Evolutionary conservation across 2,113 vertebrate species (phyloP).

Genomic region (Balaeniceps rex): DNA sequence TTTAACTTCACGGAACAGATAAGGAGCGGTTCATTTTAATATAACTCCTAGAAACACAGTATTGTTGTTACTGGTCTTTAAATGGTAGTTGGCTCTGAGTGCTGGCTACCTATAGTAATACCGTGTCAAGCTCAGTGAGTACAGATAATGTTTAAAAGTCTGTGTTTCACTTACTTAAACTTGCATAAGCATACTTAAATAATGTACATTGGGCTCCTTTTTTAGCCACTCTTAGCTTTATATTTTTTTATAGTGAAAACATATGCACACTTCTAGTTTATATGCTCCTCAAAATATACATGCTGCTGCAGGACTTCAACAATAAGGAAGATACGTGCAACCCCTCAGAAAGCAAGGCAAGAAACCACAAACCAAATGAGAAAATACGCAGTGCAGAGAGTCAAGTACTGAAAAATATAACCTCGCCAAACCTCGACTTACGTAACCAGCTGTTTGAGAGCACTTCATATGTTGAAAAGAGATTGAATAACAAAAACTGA

Average conservation of each 20-base stretch:
- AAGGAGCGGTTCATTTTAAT: not conserved
- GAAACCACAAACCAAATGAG: not conserved
- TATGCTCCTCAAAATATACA: not conserved
- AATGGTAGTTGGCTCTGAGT: not conserved
- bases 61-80: not conserved
- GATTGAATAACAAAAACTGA: not conserved
- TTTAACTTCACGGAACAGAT: not conserved
- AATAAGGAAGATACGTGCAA: not conserved
- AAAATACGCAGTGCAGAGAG: not conserved
- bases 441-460: not conserved
- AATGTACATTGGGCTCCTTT: not conserved
- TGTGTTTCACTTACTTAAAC: not conserved
- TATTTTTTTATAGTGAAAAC: not conserved
- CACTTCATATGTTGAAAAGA: not conserved
- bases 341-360: not conserved
- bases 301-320: not conserved
- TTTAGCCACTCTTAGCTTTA: not conserved
- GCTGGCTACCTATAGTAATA: not conserved
- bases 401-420: not conserved
- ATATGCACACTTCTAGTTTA: not conserved
- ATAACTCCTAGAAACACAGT: not conserved
- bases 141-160: not conserved
- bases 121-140: not conserved
- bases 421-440: not conserved
- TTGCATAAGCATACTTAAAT: not conserved